Percentiles rank a stretch among this genome's conserved stretches.
Conservation (phyloP, 2,113 vertebrate species). For the Phodopus roborovskii region DNA sequence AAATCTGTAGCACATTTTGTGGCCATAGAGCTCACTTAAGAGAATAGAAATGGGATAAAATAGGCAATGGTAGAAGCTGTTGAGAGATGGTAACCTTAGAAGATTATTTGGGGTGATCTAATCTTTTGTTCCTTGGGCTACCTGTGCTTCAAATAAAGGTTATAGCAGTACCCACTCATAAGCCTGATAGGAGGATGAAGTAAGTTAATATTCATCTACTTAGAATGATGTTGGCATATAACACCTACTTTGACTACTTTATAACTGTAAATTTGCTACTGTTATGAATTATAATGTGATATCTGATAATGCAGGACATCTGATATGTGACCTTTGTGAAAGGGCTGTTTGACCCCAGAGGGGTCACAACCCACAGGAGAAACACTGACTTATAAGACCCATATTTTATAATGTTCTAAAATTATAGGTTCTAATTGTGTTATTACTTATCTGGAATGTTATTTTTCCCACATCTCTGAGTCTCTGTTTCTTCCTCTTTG, state of each 20-base stretch:
- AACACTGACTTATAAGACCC: background rate
- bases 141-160: too few species aligned
- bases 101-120: too few species aligned
- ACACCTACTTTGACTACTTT: background rate
- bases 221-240: too few species aligned
- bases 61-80: background rate
- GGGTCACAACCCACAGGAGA: background rate
- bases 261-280: background rate
- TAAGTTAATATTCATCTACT: too few species aligned
- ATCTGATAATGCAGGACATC: background rate
- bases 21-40: background rate
- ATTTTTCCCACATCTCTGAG: conserved; percentile 17
- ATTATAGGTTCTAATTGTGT: background rate
- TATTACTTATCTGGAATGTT: background rate
- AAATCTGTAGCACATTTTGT: background rate
- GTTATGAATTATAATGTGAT: background rate
- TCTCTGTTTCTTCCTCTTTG: background rate
- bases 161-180: too few species aligned
- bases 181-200: too few species aligned
- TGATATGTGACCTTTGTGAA: background rate
- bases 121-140: too few species aligned
- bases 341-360: background rate
- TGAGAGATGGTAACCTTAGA: background rate
- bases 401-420: background rate
- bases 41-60: conserved; percentile 21